Evolutionary conservation across 2,113 vertebrate species (phyloP), one percentile per base, ranked within the genome.

Genomic region (Telmatochromis sp.): DNA sequence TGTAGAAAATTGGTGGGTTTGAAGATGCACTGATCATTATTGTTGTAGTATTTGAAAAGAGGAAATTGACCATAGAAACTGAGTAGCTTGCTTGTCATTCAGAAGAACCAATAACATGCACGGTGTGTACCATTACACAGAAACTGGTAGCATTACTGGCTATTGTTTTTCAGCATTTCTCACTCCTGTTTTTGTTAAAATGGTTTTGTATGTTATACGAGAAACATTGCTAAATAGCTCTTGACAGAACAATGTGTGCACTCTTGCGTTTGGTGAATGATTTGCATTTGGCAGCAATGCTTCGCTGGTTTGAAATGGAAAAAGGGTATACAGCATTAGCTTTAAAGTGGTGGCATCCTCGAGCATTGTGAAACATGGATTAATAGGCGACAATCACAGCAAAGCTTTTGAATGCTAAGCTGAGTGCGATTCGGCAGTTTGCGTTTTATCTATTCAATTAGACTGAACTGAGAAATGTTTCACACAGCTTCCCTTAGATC

Each of bases 251-350:
- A 93, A 86, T 63, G 86, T 78, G 73, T 31, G 73, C 45, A 51
- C 17, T 78, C 73, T 78, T 78, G 73, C 89, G 82, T 91, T 63
- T 90, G 47, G 47, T 60, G 17, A 93, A 85, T 81, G 71, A 92
- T 91, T 94, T 92, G 71, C 89, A 90, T 94, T 90, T 88, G 75
- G 79, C 82, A 83, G 87, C 26, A 11, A 89, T 54, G 89, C 87
- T 82, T 91, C 84, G 68, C 58, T 85, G 86, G 55, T 78, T 89
- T 82, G 86, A 90, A 93, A 94, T 89, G 82, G 93, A 89, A 90
- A 80, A 84, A 55, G 82, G 84, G 9, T 79, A 90, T 89, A 83
- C 86, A 90, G 91, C 89, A 94, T 95, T 89, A 89, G 73, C 80
- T 50, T 63, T 82, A 89, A 84, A 90, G 63, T 68, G 31, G 88